phyloP scores from a whole-genome alignment of 2,888 invertebrate species.

The Conus canariensis region DNA sequence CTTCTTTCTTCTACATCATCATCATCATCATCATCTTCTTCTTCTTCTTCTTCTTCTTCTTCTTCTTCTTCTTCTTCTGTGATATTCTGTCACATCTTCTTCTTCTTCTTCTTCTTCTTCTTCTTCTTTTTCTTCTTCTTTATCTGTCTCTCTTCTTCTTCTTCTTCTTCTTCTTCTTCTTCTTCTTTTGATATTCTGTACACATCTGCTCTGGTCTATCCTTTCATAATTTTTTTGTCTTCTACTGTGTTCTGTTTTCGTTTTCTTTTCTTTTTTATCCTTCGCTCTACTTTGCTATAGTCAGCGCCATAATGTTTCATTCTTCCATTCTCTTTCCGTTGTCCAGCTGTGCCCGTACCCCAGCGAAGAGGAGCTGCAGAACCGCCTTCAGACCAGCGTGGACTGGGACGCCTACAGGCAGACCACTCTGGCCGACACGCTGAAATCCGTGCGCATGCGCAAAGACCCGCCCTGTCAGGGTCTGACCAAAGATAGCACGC shows the following conservation, averaged over 20 bases:
- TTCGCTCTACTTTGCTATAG: too few relatives aligned
- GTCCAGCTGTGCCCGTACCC: conserved; percentile 70
- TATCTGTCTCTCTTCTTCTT: too few relatives aligned
- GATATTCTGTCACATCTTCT: not conserved
- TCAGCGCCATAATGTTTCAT: too few relatives aligned
- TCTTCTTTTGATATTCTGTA: too few relatives aligned
- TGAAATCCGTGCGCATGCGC: conserved; percentile 48
- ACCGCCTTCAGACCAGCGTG: conserved; percentile 62
- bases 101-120: not conserved
- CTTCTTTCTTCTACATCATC: not conserved
- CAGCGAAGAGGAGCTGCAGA: conserved; percentile 68
- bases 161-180: too few relatives aligned
- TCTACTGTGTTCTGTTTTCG: too few relatives aligned
- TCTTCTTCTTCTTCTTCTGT: too few relatives aligned
- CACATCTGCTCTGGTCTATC: too few relatives aligned
- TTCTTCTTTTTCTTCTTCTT: not conserved
- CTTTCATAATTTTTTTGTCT: too few relatives aligned
- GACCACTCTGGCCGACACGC: conserved; percentile 54
- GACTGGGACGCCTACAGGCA: conserved; percentile 67
- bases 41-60: not conserved
- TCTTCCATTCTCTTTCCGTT: too few relatives aligned
- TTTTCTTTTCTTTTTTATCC: too few relatives aligned
- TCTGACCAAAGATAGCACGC: not conserved
- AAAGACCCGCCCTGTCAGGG: not conserved
- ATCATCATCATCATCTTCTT: not conserved